Evolutionary conservation across 1,140 invertebrate species (phyloP), one percentile per base, ranked within the genome.

Genomic region (Lucilia cuprina): DNA sequence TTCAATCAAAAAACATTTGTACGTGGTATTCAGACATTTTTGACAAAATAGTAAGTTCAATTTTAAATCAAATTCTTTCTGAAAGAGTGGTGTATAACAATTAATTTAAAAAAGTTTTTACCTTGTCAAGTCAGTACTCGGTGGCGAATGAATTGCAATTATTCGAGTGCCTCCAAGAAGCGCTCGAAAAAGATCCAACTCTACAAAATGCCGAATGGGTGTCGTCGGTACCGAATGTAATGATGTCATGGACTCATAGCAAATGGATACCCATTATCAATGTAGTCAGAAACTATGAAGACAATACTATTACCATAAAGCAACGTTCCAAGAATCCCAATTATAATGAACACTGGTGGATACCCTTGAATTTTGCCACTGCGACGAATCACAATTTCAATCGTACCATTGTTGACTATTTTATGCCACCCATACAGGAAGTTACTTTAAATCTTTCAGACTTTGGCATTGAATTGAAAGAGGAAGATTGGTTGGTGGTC

Each of bases 351-450:
- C 83, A 88, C 35, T 94, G 93, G 92, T 92, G 92, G 84, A 91
- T 95, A 65, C 94, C 94, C 1, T 88, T 94, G 1, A 93, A 92
- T 17, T 94, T 93, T 85, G 91, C 92, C 2, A 92, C 89, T 2
- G 84, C 91, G 47, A 86, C 86, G 0, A 87, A 92, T 9, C 84
- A 89, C 2, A 85, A 91, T 55, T 94, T 94, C 83, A 74, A 86
- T 0, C 88, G 92, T 25, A 94, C 93, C 0, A 91, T 85, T 19
- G 88, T 80, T 2, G 87, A 89, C 17, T 86, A 88, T 17, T 89
- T 91, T 50, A 87, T 91, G 86, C 89, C 88, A 1, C 88, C 89
- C 0, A 55, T 86, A 47, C 0, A 30, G 25, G 84, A 88, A 80
- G 84, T 86, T 21, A 87, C 88, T 0, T 34, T 89, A 9, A 85